Evolutionary conservation across 2,113 vertebrate species (phyloP), one percentile per base, ranked within the genome.

Genomic region (Vulpes ferrilata): DNA sequence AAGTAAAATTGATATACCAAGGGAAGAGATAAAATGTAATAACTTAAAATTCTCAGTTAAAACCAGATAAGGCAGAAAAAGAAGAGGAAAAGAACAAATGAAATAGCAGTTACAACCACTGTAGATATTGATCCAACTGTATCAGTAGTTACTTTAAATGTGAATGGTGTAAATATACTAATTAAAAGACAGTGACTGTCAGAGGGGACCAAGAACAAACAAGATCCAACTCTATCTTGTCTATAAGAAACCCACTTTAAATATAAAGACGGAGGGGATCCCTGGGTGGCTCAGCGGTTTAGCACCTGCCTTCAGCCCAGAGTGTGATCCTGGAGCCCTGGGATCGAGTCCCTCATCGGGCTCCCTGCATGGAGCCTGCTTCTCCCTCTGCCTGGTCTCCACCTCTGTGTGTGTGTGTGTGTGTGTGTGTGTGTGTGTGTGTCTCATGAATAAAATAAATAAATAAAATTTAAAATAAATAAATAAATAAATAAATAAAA

Each of bases 41-140:
- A 51, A n/a, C 38, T 62, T 79, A 60, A 95, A 85, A 83, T 93
- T 67, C 20, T 81, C 20, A 82, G 8, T 92, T 90, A 96, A 97
- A 92, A 82, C 1, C 30, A 92, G 35, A 81, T 22, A 94, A 93
- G 25, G 17, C 51, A 83, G 80, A 84, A 93, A 90, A 81, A 22
- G 22, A 30, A 27, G 62, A 13, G 19, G 2, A 3, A 11, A 53
- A 23, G 22, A 95, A 93, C 32, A 92, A 93, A 92, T 53, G 1
- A 80, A 90, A 62, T 30, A 74, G 55, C 20, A 81, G 43, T 90
- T 93, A 83, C 9, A 81, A 89, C 74, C 55, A 73, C 30, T 25
- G n/a, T 71, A 92, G 51, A 62, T 94, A 96, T 79, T 65, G 93
- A 73, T 43, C 11, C 38, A 89, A 43, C 43, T 79, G 23, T 93